Conservation (phyloP, 2,888 invertebrate genomes). For the Papilio elwesi region DNA sequence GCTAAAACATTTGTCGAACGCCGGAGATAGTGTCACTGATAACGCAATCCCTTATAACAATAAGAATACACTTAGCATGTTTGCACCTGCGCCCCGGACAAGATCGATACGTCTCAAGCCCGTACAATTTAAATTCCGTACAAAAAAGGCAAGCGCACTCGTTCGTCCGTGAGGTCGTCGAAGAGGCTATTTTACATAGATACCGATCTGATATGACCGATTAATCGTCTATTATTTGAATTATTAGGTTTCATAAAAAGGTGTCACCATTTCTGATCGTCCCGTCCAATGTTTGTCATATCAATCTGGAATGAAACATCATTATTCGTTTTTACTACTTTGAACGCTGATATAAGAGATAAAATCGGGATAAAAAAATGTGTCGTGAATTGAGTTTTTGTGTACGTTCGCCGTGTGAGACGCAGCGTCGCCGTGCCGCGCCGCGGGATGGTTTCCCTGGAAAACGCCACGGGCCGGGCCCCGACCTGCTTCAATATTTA, state of each 20-base stretch:
- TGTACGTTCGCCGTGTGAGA: constrained; percentile 75
- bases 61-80: constrained; percentile 83
- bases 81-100: constrained; percentile 78
- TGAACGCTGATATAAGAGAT: constrained; percentile 77
- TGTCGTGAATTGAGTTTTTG: constrained; percentile 69
- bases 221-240: constrained; percentile 44
- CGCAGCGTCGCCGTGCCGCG: constrained; percentile 75
- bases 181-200: constrained; percentile 36
- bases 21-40: constrained; percentile 83
- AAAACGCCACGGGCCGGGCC: constrained; percentile 59
- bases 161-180: constrained; percentile 25
- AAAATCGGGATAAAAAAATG: constrained; percentile 70
- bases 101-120: constrained; percentile 68
- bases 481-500: constrained; percentile 78
- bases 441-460: constrained; percentile 82
- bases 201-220: constrained; percentile 42
- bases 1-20: constrained; percentile 83
- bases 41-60: constrained; percentile 83
- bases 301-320: constrained; percentile 79
- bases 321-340: constrained; percentile 83
- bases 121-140: constrained; percentile 60
- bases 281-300: constrained; percentile 69
- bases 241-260: constrained; percentile 56
- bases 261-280: constrained; percentile 64
- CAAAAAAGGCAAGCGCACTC: constrained; percentile 64